Conservation (phyloP, 2,113 vertebrate genomes). For the Boulengeromyrus knoepffleri region DNA sequence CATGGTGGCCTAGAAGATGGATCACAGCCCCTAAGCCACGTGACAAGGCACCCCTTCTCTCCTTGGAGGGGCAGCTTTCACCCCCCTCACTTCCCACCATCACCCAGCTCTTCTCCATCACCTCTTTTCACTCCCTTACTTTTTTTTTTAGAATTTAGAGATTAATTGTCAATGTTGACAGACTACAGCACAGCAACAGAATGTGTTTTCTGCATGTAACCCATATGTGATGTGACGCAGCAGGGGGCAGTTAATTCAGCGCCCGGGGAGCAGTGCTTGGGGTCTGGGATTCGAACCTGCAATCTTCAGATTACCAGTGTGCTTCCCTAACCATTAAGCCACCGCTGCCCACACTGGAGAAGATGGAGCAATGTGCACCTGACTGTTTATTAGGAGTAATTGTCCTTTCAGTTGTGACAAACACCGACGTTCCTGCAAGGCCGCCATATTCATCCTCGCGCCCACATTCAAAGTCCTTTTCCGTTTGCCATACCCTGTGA, state of each 20-base stretch:
- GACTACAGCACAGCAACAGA: no score
- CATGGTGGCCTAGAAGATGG: slow-evolving; percentile 33
- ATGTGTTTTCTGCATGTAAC: no score
- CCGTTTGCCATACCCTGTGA: background rate
- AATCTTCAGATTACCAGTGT: no score
- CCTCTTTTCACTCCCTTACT: background rate
- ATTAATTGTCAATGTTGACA: no score
- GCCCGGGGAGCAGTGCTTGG: no score
- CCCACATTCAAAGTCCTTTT: background rate
- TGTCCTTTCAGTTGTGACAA: background rate
- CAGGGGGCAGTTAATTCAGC: no score
- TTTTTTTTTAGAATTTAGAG: no score
- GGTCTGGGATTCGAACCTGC: no score
- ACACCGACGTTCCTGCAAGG: background rate
- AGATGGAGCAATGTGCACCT: background rate
- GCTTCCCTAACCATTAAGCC: no score
- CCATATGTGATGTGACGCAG: no score
- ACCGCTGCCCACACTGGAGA: no score
- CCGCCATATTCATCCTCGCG: background rate
- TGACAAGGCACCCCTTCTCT: slow-evolving; percentile 46
- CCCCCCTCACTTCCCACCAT: background rate
- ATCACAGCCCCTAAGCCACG: slow-evolving; percentile 50
- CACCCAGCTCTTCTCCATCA: background rate
- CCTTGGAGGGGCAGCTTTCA: slow-evolving; percentile 7
- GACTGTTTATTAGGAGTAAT: background rate